phyloP scores from a whole-genome alignment of 2,888 invertebrate species.

The Dimorphilus gyrociliatus region DNA sequence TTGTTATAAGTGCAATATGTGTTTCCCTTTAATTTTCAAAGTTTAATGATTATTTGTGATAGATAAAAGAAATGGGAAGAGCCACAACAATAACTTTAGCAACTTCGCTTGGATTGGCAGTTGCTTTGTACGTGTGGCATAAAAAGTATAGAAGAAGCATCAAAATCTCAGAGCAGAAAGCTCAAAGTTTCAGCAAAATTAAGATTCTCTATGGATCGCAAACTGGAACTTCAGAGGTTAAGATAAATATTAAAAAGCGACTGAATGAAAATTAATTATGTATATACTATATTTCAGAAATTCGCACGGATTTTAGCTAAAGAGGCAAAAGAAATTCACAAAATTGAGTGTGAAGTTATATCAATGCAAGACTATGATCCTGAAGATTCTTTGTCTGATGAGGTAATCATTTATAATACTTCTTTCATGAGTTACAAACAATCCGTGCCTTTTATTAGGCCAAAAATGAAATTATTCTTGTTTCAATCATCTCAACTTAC shows the following conservation, averaged over 20 bases:
- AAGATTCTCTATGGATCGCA: slow-evolving; percentile 11
- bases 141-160: no score
- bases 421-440: slow-evolving; percentile 1
- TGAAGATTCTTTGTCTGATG: slow-evolving; percentile 30
- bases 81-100: no score
- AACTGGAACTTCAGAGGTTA: slow-evolving; percentile 11
- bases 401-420: slow-evolving; percentile 16
- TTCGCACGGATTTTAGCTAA: slow-evolving; percentile 15
- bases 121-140: no score
- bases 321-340: slow-evolving; percentile 5
- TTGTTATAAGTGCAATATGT: no score
- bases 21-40: no score
- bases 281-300: slow-evolving; percentile 9
- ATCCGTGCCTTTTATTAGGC: background rate
- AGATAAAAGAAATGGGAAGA: no score
- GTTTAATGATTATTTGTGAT: no score
- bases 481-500: slow-evolving; percentile 44
- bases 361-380: slow-evolving; percentile 33
- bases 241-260: no score
- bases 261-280: no score
- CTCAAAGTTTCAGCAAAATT: slow-evolving; percentile 1
- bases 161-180: no score
- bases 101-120: no score
- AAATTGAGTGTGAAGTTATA: slow-evolving; percentile 7
- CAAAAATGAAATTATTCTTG: background rate